Evolutionary conservation across 2,113 vertebrate genomes (phyloP), one percentile per base, ranked within the genome.

Genomic region (Hydrolagus affinis): DNA sequence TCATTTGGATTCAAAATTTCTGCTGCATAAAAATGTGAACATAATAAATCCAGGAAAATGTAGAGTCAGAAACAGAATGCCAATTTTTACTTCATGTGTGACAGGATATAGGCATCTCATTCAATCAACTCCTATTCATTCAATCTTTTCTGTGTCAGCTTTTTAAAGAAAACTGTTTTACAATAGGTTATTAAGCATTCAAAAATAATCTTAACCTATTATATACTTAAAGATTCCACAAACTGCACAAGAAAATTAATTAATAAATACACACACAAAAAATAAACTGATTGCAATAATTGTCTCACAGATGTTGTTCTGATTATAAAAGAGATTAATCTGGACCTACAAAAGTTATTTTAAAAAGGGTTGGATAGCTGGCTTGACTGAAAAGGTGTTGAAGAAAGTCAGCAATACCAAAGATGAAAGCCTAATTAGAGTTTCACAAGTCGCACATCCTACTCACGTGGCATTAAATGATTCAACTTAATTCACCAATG

Each of bases 361-460:
- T 56, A 21, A 56, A n/a, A 72, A 74, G 19, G 32, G 3, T 8
- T 10, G 11, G 73, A 14, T 56, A 75, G 19, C 19, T 21, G 21
- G 21, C 32, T 75, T 30, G 56, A 75, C 21, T 75, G 32, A 75
- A 75, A 56, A 75, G 21, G 32, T 30, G 4, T 75, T 56, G 32
- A 75, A 75, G 28, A 19, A 75, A 75, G 73, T 75, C 15, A 75
- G 15, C 73, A 75, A 75, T 44, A 75, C 17, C 73, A 75, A 75
- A 74, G 44, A 75, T 32, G 56, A 75, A 72, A 72, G 28, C 23
- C 11, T 71, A 12, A 25, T 28, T 11, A 71, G 3, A 44, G 15
- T 11, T 75, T 75, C 21, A 44, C 56, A 30, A 21, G 17, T 56
- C 32, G 44, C 70, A 72, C 25, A 75, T 75, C 4, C 30, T 56